Conservation (phyloP, 2,113 vertebrate genomes). For the Capricornis sumatraensis region DNA sequence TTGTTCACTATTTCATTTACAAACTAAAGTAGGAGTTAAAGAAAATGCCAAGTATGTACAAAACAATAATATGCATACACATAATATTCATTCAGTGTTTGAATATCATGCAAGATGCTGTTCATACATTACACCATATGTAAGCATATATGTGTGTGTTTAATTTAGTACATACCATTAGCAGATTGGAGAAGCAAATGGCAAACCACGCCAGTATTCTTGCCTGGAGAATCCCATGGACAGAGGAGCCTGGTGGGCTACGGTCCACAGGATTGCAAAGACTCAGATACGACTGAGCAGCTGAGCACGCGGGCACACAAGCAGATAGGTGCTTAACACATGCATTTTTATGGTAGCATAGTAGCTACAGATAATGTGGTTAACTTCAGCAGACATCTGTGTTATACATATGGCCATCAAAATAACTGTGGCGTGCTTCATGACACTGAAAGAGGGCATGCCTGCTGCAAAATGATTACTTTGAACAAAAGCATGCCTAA, state of each 20-base stretch:
- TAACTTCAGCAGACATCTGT: conserved; percentile 40
- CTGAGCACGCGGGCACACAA: neutral
- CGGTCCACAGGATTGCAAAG: neutral
- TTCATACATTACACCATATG: neutral
- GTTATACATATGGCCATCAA: conserved; percentile 43
- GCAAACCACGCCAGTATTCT: neutral
- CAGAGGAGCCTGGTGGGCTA: neutral
- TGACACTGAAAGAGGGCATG: conserved; percentile 41
- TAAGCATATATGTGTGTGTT: neutral
- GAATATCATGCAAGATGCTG: neutral
- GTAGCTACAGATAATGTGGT: conserved; percentile 15
- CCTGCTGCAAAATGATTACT: conserved; percentile 9
- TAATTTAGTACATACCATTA: neutral
- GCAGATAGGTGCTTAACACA: neutral
- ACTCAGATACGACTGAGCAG: neutral
- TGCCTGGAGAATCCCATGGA: neutral
- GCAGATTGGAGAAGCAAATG: neutral
- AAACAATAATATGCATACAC: neutral
- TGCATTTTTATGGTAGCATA: neutral
- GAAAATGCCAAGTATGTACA: neutral
- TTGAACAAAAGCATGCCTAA: conserved; percentile 35
- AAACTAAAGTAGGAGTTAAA: neutral
- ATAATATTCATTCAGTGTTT: neutral
- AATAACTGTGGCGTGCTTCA: conserved; percentile 36
- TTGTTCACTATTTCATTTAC: neutral